Conservation (phyloP, 2,113 vertebrate genomes). For the Chaetops frenatus region DNA sequence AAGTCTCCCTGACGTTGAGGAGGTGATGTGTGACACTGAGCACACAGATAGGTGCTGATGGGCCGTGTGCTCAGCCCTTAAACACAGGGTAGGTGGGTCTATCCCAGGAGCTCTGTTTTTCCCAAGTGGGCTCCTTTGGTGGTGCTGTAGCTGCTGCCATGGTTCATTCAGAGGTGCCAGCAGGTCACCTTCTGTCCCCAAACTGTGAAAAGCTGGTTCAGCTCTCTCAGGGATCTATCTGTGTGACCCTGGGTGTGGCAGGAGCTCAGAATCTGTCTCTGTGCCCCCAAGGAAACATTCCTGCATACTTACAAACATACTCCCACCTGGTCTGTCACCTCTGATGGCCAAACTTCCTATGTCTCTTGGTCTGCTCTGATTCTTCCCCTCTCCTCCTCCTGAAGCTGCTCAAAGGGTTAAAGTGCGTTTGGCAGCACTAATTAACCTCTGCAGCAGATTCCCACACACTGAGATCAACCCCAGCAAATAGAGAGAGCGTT, state of each 20-base stretch:
- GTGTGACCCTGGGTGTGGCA: background rate
- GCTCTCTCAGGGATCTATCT: background rate
- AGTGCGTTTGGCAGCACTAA: constrained; percentile 7
- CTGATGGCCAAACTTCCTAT: background rate
- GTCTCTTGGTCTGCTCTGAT: background rate
- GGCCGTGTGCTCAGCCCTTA: background rate
- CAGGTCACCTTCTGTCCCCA: background rate
- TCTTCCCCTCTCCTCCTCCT: background rate
- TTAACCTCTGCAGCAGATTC: constrained; percentile 50
- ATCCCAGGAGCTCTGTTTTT: background rate
- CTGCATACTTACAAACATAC: background rate
- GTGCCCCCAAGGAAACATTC: background rate
- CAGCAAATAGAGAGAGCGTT: background rate
- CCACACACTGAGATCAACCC: constrained; percentile 23
- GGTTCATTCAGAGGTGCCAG: background rate
- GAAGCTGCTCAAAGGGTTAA: constrained; percentile 31
- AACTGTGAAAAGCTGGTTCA: background rate
- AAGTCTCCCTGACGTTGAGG: background rate
- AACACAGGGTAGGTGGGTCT: background rate
- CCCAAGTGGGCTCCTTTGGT: background rate
- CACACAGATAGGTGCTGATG: background rate
- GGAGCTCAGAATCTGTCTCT: background rate
- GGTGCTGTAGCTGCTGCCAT: background rate
- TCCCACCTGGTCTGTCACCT: background rate
- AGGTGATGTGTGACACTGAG: background rate